Conservation (phyloP, 2,113 vertebrate genomes). For the Monarcha castaneiventris region DNA sequence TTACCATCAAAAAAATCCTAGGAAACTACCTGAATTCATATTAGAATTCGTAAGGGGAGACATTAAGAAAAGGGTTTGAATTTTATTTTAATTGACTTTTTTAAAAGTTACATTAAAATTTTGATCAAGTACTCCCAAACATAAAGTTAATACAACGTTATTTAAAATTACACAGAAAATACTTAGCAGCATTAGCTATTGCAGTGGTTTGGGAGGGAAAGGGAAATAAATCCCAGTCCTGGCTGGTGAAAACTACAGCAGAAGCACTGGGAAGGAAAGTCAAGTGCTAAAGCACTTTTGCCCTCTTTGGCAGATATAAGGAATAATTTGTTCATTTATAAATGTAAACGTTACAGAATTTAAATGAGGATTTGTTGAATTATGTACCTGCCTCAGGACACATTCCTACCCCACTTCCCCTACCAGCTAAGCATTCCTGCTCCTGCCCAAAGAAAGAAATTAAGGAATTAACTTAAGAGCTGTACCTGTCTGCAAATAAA, state of each 20-base stretch:
- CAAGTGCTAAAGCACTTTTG: background rate
- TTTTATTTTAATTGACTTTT: background rate
- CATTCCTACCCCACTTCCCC: background rate
- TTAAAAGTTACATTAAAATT: background rate
- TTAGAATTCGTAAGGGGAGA: background rate
- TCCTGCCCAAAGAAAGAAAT: background rate
- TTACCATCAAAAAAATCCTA: background rate
- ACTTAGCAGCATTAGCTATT: background rate
- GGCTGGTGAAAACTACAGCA: background rate
- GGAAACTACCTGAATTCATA: background rate
- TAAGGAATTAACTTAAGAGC: background rate
- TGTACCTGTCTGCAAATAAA: conserved; percentile 13
- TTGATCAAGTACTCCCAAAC: background rate
- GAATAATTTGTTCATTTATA: background rate
- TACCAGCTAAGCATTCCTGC: background rate
- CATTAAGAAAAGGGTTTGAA: background rate
- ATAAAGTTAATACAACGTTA: background rate
- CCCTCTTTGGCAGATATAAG: background rate
- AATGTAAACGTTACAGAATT: background rate
- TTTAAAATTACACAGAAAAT: background rate
- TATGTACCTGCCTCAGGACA: background rate
- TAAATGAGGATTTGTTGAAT: background rate
- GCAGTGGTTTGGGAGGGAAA: background rate
- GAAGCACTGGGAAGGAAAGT: background rate
- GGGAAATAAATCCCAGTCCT: background rate